These are phyloP conservation scores for Ophonus ardosiacus DNA, from an alignment of 2,888 invertebrate species.

Conservation along the genomic window DNA sequence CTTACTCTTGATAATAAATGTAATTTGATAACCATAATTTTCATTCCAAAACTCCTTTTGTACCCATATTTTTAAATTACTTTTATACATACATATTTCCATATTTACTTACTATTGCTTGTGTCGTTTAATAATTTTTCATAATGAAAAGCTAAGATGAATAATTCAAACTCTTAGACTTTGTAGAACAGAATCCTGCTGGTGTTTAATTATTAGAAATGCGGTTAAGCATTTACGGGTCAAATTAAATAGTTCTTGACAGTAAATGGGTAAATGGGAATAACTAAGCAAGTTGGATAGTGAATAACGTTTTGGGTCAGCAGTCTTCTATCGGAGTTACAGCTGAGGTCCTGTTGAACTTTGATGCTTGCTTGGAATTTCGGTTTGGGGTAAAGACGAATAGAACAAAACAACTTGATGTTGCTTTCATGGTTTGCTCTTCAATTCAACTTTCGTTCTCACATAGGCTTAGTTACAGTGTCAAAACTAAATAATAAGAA, in stretches of 20 bases:
- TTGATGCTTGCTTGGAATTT: slow-evolving; percentile 25
- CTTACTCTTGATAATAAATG: too few relatives aligned
- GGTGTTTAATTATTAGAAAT: slow-evolving; percentile 11
- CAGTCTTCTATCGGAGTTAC: slow-evolving; percentile 4
- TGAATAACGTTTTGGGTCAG: slow-evolving; percentile 25
- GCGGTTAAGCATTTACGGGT: slow-evolving; percentile 5
- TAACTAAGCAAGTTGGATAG: slow-evolving; percentile 28
- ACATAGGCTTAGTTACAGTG: not conserved
- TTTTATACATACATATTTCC: too few relatives aligned
- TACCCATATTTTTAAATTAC: too few relatives aligned
- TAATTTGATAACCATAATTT: too few relatives aligned
- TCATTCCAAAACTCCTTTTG: too few relatives aligned
- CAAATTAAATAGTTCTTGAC: slow-evolving; percentile 11
- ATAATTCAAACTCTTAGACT: not conserved
- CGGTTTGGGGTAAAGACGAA: not conserved
- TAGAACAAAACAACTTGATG: slow-evolving; percentile 7
- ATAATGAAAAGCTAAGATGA: not conserved
- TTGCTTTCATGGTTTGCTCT: not conserved
- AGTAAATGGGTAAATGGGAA: slow-evolving; percentile 28
- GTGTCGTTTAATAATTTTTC: not conserved
- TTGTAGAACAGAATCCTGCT: not conserved
- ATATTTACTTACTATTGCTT: too few relatives aligned
- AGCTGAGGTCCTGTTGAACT: not conserved
- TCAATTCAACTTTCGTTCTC: not conserved
- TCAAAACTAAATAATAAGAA: too few relatives aligned